phyloP scores from a whole-genome alignment of 2,113 vertebrate species.

The Tragelaphus scriptus region DNA sequence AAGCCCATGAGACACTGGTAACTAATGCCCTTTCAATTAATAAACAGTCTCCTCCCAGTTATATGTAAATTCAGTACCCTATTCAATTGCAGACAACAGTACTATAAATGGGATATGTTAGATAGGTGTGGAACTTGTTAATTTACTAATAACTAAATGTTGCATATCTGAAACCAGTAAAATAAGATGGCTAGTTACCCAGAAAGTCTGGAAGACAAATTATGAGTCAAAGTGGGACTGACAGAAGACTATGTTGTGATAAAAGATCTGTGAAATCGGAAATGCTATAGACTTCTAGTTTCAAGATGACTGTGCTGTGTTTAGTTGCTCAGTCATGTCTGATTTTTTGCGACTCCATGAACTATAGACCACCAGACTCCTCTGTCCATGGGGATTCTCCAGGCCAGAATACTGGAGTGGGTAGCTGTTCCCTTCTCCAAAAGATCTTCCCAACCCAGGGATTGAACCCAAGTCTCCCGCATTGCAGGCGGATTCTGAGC shows the following conservation, averaged over 20 bases:
- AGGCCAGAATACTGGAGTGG: not conserved
- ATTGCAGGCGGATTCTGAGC: not conserved
- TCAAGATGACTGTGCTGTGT: not conserved
- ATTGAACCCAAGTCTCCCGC: not conserved
- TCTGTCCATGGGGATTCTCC: not conserved
- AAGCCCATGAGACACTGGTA: not conserved
- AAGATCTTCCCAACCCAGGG: not conserved
- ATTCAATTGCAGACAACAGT: not conserved
- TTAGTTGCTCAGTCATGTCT: not conserved
- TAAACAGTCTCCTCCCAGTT: not conserved
- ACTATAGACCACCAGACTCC: not conserved
- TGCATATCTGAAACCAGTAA: not conserved
- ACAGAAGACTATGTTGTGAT: not conserved
- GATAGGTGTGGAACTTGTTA: constrained; percentile 9
- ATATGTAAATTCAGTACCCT: not conserved
- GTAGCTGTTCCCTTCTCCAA: not conserved
- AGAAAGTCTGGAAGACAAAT: not conserved
- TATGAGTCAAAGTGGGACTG: not conserved
- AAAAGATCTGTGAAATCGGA: not conserved
- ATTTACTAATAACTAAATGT: not conserved
- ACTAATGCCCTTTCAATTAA: not conserved
- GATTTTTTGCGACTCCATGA: not conserved
- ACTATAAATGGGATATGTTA: not conserved
- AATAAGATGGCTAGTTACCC: not conserved
- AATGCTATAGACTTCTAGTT: not conserved